phyloP scores from a whole-genome alignment of 2,888 invertebrate genomes.

The Apantesis nais region DNA sequence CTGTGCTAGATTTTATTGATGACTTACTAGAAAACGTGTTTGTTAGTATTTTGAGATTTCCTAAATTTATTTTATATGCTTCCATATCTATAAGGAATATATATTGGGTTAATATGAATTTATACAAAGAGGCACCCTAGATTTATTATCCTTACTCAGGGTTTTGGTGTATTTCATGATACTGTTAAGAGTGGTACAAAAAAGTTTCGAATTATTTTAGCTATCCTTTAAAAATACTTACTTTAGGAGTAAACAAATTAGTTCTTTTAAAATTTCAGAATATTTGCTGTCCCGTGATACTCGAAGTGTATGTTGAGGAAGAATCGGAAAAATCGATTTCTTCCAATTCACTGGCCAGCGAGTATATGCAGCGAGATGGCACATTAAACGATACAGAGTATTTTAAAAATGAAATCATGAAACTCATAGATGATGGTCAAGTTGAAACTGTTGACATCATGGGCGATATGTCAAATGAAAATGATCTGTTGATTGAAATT shows the following conservation, averaged over 20 bases:
- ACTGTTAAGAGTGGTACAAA: too few species aligned
- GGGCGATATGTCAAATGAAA: neutral
- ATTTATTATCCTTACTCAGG: neutral
- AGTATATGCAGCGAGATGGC: neutral
- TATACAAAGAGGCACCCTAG: too few species aligned
- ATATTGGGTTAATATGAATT: too few species aligned
- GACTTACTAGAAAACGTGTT: constrained; percentile 61
- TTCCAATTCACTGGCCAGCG: neutral
- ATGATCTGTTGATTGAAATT: neutral
- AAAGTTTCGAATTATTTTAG: neutral
- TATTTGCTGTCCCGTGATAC: constrained; percentile 36
- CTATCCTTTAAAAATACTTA: neutral
- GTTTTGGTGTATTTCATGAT: too few species aligned
- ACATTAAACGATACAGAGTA: constrained; percentile 20
- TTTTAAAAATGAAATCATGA: constrained; percentile 21
- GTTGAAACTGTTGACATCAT: neutral
- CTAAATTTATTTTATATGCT: neutral
- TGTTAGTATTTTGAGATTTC: constrained; percentile 54
- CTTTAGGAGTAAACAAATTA: neutral
- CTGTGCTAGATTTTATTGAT: constrained; percentile 71
- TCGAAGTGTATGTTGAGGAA: constrained; percentile 3
- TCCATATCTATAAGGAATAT: too few species aligned
- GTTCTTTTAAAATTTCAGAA: constrained; percentile 37
- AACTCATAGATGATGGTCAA: neutral
- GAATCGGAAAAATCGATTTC: neutral